Conservation (phyloP, 2,888 invertebrate genomes). For the Mesorhabditis belari region DNA sequence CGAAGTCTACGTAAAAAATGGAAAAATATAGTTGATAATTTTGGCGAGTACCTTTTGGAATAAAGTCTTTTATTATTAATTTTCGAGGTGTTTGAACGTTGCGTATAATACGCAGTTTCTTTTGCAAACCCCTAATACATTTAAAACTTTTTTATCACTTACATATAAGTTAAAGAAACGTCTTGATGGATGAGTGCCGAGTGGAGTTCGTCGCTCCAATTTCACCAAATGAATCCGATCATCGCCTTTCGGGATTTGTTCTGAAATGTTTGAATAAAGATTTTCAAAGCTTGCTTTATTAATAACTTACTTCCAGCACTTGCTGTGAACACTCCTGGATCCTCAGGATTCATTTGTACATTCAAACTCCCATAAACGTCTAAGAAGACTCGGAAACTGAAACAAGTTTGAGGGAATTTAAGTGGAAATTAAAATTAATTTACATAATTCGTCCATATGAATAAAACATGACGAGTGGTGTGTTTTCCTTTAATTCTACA, state of each 20-base stretch:
- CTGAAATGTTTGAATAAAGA: slow-evolving; percentile 1
- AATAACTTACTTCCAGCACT: slow-evolving; percentile 7
- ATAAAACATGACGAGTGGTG: slow-evolving; percentile 23
- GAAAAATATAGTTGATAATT: no score
- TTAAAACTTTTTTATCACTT: slow-evolving; percentile 2
- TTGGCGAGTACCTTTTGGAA: no score
- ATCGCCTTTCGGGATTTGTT: slow-evolving; percentile 15
- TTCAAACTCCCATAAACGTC: slow-evolving; percentile 16
- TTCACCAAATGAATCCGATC: slow-evolving; percentile 23
- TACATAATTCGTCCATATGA: slow-evolving; percentile 25
- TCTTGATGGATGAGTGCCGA: slow-evolving; percentile 23
- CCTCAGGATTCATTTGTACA: slow-evolving; percentile 20
- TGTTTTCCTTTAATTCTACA: slow-evolving; percentile 8
- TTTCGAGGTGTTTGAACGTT: no score
- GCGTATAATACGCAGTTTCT: no score
- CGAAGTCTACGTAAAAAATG: no score
- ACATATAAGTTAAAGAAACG: slow-evolving; percentile 26
- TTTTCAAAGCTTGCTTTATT: background rate
- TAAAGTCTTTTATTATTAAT: no score
- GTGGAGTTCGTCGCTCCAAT: slow-evolving; percentile 20
- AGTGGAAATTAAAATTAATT: slow-evolving; percentile 7
- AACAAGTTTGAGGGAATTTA: background rate
- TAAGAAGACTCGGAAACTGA: slow-evolving; percentile 20
- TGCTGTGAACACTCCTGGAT: slow-evolving; percentile 5
- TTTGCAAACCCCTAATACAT: background rate